Evolutionary conservation across 2,113 vertebrate genomes (phyloP).

Genomic region (Nothoprocta perdicaria): DNA sequence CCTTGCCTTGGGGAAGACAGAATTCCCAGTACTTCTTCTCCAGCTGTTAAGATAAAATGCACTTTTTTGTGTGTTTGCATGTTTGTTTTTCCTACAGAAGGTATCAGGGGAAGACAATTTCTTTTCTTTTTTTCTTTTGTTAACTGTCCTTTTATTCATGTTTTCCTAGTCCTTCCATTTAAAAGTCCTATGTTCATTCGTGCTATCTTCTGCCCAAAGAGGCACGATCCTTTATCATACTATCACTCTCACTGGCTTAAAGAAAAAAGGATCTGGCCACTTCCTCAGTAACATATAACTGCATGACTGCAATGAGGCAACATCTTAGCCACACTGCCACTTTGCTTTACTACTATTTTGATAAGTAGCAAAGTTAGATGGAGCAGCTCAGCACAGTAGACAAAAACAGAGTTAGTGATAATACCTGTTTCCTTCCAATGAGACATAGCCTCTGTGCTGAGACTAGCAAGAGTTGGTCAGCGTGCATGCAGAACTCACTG

Average conservation of each 20-base stretch:
- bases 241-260: not conserved
- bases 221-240: not conserved
- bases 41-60: not conserved
- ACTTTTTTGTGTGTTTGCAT: no score
- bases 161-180: not conserved
- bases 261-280: not conserved
- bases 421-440: not conserved
- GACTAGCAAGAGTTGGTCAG: not conserved
- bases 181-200: not conserved
- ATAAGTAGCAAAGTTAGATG: not conserved
- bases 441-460: not conserved
- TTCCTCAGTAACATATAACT: not conserved
- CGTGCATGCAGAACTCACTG: not conserved
- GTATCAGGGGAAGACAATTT: no score
- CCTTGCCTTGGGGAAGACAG: not conserved
- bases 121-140: not conserved
- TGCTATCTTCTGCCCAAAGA: not conserved
- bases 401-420: not conserved
- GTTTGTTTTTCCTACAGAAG: not conserved
- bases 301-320: not conserved
- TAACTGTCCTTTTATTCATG: not conserved
- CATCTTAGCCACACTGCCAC: not conserved
- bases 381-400: fast-evolving
- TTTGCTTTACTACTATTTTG: not conserved
- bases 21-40: not conserved